Base-by-base conservation (phyloP, 2,797 vertebrate species). In the Falco berigora region DNA sequence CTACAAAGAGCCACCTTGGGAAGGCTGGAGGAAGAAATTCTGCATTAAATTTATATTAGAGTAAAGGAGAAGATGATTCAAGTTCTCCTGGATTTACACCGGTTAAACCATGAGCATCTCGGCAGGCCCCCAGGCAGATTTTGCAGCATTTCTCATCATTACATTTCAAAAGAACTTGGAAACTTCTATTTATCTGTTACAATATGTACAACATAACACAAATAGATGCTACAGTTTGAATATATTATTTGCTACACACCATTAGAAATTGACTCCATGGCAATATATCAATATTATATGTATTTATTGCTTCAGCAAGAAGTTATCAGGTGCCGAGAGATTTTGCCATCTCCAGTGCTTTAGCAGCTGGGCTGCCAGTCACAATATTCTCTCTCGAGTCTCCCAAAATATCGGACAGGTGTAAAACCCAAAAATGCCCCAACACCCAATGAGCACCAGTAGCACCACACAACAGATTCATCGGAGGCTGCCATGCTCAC, bases 161-260 rank as follows among this genome's bases (percentile, higher is more conserved):
- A 73, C 68, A 19, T 91, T 93, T 93, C 86, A 89, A 91, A 85
- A 87, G 59, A 40, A 79, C 74, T 82, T 71, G 63, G 61, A 89
- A 96, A 81, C 91, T 91, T 89, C 84, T 80, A 91, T 96, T 96
- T 96, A 86, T 94, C 94, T 74, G 61, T 74, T 94, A 71, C 71
- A 66, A 38, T 85, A 92, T 19, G 64, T 86, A 90, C 69, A 56
- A 53, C 1, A 1, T 46, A 94, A 90, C 79, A 23, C 64, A 88
- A 92, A 86, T 63, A 95, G 88, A 94, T 46, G 76, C 82, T 80
- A 85, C 77, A 42, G 71, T 76, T 90, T 59, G 93, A 92, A 95
- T 93, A 72, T 36, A 92, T 95, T 76, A 94, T 90, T 94, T 79
- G 92, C 83, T 32, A 95, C 95, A 95, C 91, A 76, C 92, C 76